Conservation (phyloP, 1,140 invertebrate genomes). For the Aphelinus certus region DNA sequence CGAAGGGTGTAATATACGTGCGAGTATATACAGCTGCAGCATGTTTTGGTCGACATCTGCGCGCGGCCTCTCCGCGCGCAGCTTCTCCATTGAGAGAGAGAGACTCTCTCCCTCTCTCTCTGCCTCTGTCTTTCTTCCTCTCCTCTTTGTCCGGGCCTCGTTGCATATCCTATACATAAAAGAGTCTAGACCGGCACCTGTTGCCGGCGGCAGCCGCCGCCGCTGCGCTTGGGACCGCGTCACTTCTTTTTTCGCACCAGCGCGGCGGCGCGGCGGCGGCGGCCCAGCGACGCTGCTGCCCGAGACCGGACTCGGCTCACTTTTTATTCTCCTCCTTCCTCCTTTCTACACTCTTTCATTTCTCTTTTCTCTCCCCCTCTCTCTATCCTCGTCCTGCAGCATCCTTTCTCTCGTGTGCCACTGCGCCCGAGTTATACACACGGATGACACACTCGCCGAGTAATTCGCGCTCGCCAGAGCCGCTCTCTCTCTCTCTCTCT, state of each 20-base stretch:
- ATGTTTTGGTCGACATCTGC: not conserved
- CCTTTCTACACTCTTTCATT: not conserved
- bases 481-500: not conserved
- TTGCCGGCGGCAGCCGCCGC: constrained; percentile 13
- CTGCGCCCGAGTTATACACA: too few species aligned
- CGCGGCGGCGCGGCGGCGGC: not conserved
- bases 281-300: too few species aligned
- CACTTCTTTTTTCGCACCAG: constrained; percentile 40
- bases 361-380: not conserved
- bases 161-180: constrained; percentile 45
- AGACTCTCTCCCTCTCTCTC: constrained; percentile 30
- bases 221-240: constrained; percentile 17
- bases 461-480: not conserved
- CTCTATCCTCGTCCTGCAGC: not conserved
- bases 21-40: too few species aligned
- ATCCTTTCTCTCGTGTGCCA: too few species aligned
- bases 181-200: constrained; percentile 54
- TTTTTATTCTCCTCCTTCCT: not conserved
- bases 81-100: not conserved
- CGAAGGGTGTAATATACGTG: too few species aligned
- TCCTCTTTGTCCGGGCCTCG: constrained; percentile 8
- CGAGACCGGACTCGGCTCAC: not conserved
- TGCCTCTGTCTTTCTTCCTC: constrained; percentile 10
- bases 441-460: not conserved
- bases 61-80: not conserved